Evolutionary conservation across 2,797 vertebrate genomes (phyloP).

Genomic region (Myotis myotis): DNA sequence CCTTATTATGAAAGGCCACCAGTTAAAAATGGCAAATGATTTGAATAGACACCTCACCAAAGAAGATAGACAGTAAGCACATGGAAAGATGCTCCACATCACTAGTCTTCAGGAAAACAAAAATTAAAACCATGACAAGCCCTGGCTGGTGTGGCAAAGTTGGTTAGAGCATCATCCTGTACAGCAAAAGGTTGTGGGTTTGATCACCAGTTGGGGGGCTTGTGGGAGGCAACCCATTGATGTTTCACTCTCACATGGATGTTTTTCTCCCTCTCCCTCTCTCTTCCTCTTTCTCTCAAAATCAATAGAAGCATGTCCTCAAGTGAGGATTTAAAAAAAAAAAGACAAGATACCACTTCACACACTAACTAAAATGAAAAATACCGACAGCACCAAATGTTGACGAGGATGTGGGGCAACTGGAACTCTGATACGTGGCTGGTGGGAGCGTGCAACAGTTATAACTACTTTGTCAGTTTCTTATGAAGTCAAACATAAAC

Average conservation of each 20-base stretch:
- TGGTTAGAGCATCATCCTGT: background rate
- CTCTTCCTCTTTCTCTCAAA: background rate
- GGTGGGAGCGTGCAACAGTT: accelerated
- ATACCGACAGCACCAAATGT: too few species aligned
- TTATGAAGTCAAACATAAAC: background rate
- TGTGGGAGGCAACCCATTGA: background rate
- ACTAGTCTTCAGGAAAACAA: background rate
- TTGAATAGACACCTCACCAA: background rate
- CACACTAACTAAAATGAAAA: background rate
- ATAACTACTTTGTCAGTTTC: background rate
- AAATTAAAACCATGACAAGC: background rate
- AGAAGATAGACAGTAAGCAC: background rate
- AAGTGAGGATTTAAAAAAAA: background rate
- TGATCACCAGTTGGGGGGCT: background rate
- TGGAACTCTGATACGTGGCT: accelerated
- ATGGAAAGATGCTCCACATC: background rate
- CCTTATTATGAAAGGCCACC: background rate
- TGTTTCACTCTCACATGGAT: background rate
- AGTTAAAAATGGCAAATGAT: background rate
- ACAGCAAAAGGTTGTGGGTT: background rate
- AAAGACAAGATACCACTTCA: background rate
- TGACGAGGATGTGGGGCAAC: background rate
- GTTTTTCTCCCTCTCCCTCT: background rate
- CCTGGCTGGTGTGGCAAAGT: background rate
- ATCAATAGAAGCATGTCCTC: background rate